Evolutionary conservation across 1,140 invertebrate species (phyloP).

Genomic region (Calycopis cecrops): DNA sequence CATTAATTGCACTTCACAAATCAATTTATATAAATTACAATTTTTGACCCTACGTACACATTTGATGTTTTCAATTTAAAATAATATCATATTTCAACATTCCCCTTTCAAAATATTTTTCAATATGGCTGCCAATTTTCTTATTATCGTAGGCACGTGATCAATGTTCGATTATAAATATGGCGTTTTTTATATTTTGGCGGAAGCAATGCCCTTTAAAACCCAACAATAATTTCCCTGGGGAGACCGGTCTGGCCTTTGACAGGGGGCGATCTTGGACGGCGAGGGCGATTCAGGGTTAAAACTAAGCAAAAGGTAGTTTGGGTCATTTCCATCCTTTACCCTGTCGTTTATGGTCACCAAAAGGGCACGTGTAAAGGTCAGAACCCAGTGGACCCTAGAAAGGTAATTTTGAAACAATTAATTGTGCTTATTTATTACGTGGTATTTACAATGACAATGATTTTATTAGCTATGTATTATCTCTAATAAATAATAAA

Average conservation of each 20-base stretch:
- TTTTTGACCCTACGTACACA: not conserved
- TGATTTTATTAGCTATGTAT: too few relatives aligned
- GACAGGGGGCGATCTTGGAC: slow-evolving; percentile 64
- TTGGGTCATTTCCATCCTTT: slow-evolving; percentile 60
- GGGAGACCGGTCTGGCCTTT: slow-evolving; percentile 61
- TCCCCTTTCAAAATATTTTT: slow-evolving; percentile 9
- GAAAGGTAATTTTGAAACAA: slow-evolving; percentile 50
- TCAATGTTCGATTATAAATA: slow-evolving; percentile 59
- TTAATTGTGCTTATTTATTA: slow-evolving; percentile 30
- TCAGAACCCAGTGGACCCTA: slow-evolving; percentile 31
- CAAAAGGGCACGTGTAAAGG: slow-evolving; percentile 59
- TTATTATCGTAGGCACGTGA: slow-evolving; percentile 47
- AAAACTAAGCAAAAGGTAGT: slow-evolving; percentile 56
- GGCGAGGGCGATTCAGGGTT: slow-evolving; percentile 48
- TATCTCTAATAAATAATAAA: not conserved
- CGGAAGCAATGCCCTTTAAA: slow-evolving; percentile 71
- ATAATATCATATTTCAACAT: not conserved
- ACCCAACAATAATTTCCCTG: slow-evolving; percentile 71
- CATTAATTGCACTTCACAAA: too few relatives aligned
- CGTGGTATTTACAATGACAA: too few relatives aligned
- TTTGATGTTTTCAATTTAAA: slow-evolving; percentile 11
- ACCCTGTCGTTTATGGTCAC: slow-evolving; percentile 69
- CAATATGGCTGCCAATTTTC: slow-evolving; percentile 14
- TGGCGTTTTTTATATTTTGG: slow-evolving; percentile 63
- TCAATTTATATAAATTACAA: too few relatives aligned